A percentile compares a stretch with the other conserved stretches of the same genome.
Evolutionary conservation across 2,888 invertebrate species (phyloP).

Genomic region (Eumerus sabulonum): DNA sequence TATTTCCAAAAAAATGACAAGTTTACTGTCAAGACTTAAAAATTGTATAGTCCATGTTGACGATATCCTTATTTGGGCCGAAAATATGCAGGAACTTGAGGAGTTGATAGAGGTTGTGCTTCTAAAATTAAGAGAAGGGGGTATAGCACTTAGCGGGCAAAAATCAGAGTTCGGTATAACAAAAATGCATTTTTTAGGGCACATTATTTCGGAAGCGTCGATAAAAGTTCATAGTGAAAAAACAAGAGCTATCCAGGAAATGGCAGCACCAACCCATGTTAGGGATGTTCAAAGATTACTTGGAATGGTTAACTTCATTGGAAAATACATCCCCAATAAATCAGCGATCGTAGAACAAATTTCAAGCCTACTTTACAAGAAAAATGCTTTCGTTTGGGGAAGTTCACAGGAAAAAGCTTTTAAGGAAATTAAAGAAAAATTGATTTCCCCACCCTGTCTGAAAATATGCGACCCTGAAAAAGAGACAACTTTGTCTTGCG

Average conservation of each 20-base stretch:
- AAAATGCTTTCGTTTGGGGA: slow-evolving; percentile 23
- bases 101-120: slow-evolving; percentile 3
- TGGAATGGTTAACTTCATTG: slow-evolving; percentile 1
- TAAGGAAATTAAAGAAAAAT: slow-evolving; percentile 12
- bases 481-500: slow-evolving; percentile 8
- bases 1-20: slow-evolving; percentile 13
- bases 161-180: slow-evolving; percentile 1
- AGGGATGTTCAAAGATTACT: slow-evolving; percentile 15
- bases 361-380: slow-evolving; percentile 13
- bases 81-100: slow-evolving; percentile 7
- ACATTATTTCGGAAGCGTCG: background rate
- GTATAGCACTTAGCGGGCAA: background rate
- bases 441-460: slow-evolving; percentile 14
- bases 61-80: slow-evolving; percentile 8
- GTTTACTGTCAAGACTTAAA: background rate
- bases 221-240: background rate
- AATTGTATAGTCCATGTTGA: slow-evolving; percentile 3
- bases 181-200: slow-evolving; percentile 3
- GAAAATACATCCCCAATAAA: slow-evolving; percentile 11
- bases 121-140: slow-evolving; percentile 1
- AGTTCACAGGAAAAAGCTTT: slow-evolving; percentile 12
- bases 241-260: background rate
- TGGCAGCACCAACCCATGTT: background rate
- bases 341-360: slow-evolving; percentile 13
- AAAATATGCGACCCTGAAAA: slow-evolving; percentile 6